Conservation (phyloP, 2,113 vertebrate genomes). For the Cebidichthys violaceus region DNA sequence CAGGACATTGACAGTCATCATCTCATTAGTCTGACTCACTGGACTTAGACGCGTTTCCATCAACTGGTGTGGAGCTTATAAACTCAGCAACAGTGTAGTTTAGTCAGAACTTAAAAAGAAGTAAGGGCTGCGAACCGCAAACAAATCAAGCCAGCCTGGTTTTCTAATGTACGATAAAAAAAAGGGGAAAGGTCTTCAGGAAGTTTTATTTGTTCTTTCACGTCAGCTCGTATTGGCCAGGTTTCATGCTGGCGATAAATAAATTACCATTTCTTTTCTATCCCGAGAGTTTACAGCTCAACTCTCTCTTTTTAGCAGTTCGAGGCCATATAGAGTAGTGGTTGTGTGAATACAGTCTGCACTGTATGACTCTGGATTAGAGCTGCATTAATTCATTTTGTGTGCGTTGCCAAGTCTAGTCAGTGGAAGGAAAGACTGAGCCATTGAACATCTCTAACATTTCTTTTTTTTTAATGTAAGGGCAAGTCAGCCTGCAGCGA, state of each 20-base stretch:
- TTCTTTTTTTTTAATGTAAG: background rate
- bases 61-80: background rate
- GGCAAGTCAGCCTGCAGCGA: background rate
- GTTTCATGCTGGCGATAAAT: background rate
- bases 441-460: background rate
- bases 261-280: background rate
- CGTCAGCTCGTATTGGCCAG: background rate
- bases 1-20: background rate
- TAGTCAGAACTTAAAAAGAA: background rate
- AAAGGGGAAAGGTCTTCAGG: too few relatives aligned
- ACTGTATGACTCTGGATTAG: background rate
- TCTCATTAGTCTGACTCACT: background rate
- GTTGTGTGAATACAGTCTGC: background rate
- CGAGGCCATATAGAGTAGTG: background rate
- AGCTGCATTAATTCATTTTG: background rate
- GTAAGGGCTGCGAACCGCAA: background rate
- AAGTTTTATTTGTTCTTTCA: background rate
- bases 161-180: too few relatives aligned
- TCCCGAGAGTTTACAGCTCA: background rate
- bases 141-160: too few relatives aligned
- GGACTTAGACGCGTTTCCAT: background rate
- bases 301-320: background rate
- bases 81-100: background rate
- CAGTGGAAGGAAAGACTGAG: background rate
- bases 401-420: background rate